These are phyloP conservation scores for Triops longicaudatus DNA, from an alignment of 1,140 invertebrate genomes.

Conservation along the genomic window DNA sequence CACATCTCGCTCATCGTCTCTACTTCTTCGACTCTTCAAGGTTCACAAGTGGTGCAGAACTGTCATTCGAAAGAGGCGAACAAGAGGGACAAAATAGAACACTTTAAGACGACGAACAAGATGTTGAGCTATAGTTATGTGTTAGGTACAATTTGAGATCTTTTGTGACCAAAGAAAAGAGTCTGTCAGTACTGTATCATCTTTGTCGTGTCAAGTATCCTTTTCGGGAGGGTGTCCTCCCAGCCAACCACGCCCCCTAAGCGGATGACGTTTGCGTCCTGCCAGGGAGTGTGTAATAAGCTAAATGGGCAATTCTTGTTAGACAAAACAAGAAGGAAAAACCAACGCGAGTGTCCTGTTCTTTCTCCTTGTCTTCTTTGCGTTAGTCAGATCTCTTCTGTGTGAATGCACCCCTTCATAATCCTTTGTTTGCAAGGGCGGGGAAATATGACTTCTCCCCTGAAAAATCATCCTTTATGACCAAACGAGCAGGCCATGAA, in stretches of 20 bases:
- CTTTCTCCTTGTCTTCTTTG: neutral
- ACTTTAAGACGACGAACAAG: neutral
- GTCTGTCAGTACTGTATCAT: neutral
- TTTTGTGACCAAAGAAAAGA: neutral
- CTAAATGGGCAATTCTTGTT: neutral
- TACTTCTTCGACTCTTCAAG: too few species aligned
- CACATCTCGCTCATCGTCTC: neutral
- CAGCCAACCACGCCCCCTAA: too few species aligned
- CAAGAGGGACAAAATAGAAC: neutral
- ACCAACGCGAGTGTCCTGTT: neutral
- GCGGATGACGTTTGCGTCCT: too few species aligned
- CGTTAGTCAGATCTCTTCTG: neutral
- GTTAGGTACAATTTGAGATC: neutral
- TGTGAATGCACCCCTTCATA: neutral
- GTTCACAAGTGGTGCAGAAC: neutral
- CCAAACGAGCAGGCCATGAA: neutral
- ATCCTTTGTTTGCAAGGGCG: constrained; percentile 14
- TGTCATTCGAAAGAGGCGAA: neutral
- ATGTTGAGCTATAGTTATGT: neutral
- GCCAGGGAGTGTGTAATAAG: neutral
- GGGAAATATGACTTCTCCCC: neutral
- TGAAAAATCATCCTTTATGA: neutral
- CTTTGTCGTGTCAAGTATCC: neutral
- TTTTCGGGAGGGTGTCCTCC: too few species aligned
- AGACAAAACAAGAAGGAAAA: neutral